phyloP scores from a whole-genome alignment of 2,113 vertebrate species.

The Mustela nigripes region DNA sequence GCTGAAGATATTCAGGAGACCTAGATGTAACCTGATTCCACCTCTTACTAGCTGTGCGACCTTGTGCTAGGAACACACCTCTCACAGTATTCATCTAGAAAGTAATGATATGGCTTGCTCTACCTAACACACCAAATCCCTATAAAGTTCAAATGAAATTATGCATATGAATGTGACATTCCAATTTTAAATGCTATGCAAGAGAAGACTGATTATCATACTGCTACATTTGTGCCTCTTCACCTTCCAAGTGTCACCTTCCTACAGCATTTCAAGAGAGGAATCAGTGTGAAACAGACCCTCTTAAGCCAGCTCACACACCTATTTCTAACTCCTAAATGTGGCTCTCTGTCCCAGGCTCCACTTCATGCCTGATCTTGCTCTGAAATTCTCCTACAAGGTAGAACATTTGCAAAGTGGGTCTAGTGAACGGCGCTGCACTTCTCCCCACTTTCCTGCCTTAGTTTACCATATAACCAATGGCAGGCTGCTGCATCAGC shows the following conservation, averaged over 20 bases:
- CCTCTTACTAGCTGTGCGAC: not conserved
- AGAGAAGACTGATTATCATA: not conserved
- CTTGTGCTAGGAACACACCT: not conserved
- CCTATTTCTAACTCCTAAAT: not conserved
- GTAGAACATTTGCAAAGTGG: not conserved
- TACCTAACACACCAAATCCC: not conserved
- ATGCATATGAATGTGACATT: slow-evolving; percentile 46
- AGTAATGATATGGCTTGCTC: not conserved
- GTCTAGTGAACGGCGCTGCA: fast-evolving
- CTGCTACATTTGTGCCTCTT: not conserved
- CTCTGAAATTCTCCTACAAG: not conserved
- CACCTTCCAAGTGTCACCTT: slow-evolving; percentile 23
- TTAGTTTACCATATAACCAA: too few species aligned
- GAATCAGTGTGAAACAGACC: not conserved
- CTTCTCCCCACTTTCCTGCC: not conserved
- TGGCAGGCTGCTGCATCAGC: not conserved
- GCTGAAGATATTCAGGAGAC: not conserved
- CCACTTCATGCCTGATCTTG: fast-evolving
- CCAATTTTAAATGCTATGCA: not conserved
- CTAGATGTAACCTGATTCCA: not conserved
- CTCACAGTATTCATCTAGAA: not conserved
- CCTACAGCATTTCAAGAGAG: not conserved
- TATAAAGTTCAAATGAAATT: slow-evolving; percentile 42
- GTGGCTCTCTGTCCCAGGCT: not conserved
- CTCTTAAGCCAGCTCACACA: not conserved